A percentile compares a stretch with the other conserved stretches of the same genome.
Conservation (phyloP, 2,888 invertebrate species). For the Papilio protenor region DNA sequence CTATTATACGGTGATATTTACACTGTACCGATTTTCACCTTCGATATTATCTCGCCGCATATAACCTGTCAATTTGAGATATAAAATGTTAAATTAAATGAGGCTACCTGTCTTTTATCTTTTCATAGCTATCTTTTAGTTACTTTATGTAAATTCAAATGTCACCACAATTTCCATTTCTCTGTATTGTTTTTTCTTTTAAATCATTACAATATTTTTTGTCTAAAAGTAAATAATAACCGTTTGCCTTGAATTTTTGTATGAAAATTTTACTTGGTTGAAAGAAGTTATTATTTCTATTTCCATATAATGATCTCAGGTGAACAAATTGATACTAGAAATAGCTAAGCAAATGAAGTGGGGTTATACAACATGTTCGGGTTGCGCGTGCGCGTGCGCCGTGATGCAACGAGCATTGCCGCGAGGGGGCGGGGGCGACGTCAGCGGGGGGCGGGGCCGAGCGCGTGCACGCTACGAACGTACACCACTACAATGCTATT, state of each 20-base stretch:
- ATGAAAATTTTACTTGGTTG: not conserved
- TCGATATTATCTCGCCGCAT: constrained; percentile 22
- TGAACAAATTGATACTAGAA: constrained; percentile 6
- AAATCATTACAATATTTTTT: not conserved
- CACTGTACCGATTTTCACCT: constrained; percentile 39
- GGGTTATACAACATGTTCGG: constrained; percentile 41
- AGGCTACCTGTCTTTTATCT: constrained; percentile 37
- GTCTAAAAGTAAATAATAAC: not conserved
- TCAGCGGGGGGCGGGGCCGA: constrained; percentile 53
- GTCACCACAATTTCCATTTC: constrained; percentile 2
- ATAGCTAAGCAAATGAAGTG: constrained; percentile 11
- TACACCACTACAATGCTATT: constrained; percentile 39
- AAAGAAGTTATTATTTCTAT: not conserved
- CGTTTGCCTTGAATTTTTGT: not conserved
- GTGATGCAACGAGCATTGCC: constrained; percentile 57
- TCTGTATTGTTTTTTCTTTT: not conserved
- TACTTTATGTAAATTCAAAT: constrained; percentile 27
- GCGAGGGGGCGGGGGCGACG: constrained; percentile 52
- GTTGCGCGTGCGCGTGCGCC: constrained; percentile 48
- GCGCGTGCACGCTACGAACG: constrained; percentile 42
- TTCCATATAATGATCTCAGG: constrained; percentile 1
- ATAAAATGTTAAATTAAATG: constrained; percentile 40
- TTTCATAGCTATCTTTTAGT: constrained; percentile 22
- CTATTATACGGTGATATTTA: constrained; percentile 44
- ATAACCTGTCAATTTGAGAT: constrained; percentile 32